Evolutionary conservation across 2,888 invertebrate species (phyloP).

Genomic region (Anoncus sp.): DNA sequence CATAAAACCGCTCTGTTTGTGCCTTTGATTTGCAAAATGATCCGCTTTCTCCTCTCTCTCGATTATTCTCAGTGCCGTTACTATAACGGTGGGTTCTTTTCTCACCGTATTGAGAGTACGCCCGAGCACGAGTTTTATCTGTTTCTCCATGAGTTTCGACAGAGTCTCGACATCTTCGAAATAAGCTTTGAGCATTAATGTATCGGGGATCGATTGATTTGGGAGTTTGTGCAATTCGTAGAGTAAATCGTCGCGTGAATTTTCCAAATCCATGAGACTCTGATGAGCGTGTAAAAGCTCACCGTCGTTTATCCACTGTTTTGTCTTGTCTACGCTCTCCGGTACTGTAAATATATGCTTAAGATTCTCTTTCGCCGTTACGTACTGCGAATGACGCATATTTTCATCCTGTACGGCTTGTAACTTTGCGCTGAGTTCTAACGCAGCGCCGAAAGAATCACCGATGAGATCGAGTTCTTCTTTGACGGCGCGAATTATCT

Average conservation of each 20-base stretch:
- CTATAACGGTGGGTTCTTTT: slow-evolving; percentile 97
- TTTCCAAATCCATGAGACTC: slow-evolving; percentile 97
- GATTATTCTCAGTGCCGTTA: slow-evolving; percentile 97
- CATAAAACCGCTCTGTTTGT: slow-evolving; percentile 93
- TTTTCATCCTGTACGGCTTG: slow-evolving; percentile 96
- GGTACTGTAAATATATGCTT: slow-evolving; percentile 99
- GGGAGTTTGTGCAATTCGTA: slow-evolving; percentile 97
- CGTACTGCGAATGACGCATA: slow-evolving; percentile 97
- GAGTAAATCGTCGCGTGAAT: slow-evolving; percentile 97
- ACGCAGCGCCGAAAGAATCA: slow-evolving; percentile 89
- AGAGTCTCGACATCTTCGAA: slow-evolving; percentile 98
- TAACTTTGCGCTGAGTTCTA: slow-evolving; percentile 91
- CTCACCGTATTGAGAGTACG: slow-evolving; percentile 97
- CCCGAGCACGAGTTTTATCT: slow-evolving; percentile 94
- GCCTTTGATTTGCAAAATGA: slow-evolving; percentile 91
- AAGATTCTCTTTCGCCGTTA: slow-evolving; percentile 98
- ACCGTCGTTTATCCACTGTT: slow-evolving; percentile 97
- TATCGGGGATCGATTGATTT: slow-evolving; percentile 95
- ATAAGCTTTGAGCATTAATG: slow-evolving; percentile 96
- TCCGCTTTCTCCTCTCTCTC: slow-evolving; percentile 99
- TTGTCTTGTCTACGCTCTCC: slow-evolving; percentile 97
- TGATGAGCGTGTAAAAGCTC: slow-evolving; percentile 97
- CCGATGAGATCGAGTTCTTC: slow-evolving; percentile 85
- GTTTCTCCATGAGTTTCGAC: slow-evolving; percentile 95
- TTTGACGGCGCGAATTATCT: slow-evolving; percentile 90